These are phyloP conservation scores for Drosophila littoralis DNA, from an alignment of 1,140 invertebrate species.

Conservation along the genomic window DNA sequence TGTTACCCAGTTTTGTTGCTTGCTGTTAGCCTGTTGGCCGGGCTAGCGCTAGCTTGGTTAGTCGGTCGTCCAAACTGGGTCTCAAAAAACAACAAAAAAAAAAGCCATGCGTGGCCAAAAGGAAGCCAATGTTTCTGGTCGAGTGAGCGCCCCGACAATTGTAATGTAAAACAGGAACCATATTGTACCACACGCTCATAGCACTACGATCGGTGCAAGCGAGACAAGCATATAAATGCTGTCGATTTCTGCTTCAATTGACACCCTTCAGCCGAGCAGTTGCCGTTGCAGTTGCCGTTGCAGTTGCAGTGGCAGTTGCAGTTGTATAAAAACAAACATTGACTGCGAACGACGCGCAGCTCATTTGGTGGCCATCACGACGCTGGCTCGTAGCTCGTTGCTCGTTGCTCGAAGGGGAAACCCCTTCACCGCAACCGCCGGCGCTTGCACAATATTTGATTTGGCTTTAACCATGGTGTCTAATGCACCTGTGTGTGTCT, in stretches of 20 bases:
- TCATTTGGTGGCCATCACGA: constrained; percentile 43
- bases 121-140: constrained; percentile 78
- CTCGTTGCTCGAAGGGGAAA: constrained; percentile 10
- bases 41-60: constrained; percentile 53
- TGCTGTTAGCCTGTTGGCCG: constrained; percentile 43
- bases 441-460: constrained; percentile 60
- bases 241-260: constrained; percentile 78
- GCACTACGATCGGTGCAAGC: constrained; percentile 13
- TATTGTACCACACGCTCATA: constrained; percentile 45
- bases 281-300: constrained; percentile 32
- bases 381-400: constrained; percentile 17
- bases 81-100: constrained; percentile 50
- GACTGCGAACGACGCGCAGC: constrained; percentile 42
- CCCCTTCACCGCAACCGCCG: constrained; percentile 28
- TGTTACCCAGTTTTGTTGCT: constrained; percentile 69
- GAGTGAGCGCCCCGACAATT: constrained; percentile 61
- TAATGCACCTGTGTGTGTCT: constrained; percentile 17
- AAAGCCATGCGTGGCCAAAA: constrained; percentile 55
- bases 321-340: constrained; percentile 69
- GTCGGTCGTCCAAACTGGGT: constrained; percentile 74
- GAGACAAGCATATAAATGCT: constrained; percentile 34
- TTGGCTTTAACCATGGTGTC: constrained; percentile 31
- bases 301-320: constrained; percentile 46
- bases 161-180: constrained; percentile 78
- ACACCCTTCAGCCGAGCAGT: constrained; percentile 57